Conservation (phyloP, 2,113 vertebrate species). For the Chloropsis cyanopogon region DNA sequence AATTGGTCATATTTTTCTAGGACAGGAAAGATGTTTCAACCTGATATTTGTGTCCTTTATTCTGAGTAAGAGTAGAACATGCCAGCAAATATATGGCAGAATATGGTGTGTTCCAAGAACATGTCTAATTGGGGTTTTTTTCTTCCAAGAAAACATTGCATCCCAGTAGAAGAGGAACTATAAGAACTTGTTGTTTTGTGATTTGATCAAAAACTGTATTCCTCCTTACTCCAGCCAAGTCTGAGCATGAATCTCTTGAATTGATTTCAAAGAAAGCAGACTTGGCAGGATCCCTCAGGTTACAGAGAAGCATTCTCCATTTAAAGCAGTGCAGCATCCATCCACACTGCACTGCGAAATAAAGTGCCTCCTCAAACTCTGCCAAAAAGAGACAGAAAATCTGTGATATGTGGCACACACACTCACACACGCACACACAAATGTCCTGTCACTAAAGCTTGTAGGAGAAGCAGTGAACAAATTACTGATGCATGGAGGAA, state of each 20-base stretch:
- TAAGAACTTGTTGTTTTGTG: background rate
- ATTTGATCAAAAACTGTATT: background rate
- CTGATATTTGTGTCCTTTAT: background rate
- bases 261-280: background rate
- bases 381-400: background rate
- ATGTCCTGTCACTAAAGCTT: background rate
- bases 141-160: background rate
- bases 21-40: background rate
- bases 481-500: background rate
- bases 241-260: constrained; percentile 18
- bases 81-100: background rate
- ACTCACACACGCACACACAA: background rate
- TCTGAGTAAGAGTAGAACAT: background rate
- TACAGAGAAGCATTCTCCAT: background rate
- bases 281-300: constrained; percentile 24
- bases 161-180: background rate
- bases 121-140: background rate
- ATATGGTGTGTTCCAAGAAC: background rate
- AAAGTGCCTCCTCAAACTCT: background rate
- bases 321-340: background rate
- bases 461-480: background rate
- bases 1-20: background rate
- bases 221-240: background rate
- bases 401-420: background rate
- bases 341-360: background rate